Evolutionary conservation across 1,140 invertebrate species (phyloP).

Genomic region (Wiebesia pumilae): DNA sequence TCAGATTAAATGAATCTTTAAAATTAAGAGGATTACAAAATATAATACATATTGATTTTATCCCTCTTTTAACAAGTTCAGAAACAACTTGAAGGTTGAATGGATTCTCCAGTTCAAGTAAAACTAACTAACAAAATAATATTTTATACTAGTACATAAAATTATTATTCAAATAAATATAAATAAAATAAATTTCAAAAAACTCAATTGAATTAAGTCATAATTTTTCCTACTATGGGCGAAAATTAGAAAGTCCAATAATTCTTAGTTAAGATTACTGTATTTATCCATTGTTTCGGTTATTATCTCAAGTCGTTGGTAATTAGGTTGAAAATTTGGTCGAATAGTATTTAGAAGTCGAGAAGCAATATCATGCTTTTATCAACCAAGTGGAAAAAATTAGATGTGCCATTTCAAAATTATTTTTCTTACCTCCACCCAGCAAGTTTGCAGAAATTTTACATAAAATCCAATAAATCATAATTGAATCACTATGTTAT

Average conservation of each 20-base stretch:
- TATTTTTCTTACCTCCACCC: background rate
- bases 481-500: conserved; percentile 34
- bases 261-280: background rate
- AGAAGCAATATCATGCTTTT: conserved; percentile 14
- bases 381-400: conserved; percentile 35
- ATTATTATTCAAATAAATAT: background rate
- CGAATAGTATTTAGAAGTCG: background rate
- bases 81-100: background rate
- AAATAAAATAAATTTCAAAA: background rate
- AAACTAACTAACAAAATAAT: background rate
- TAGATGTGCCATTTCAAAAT: background rate
- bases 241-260: background rate
- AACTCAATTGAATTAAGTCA: background rate
- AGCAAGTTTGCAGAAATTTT: background rate
- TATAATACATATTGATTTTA: background rate
- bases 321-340: conserved; percentile 23
- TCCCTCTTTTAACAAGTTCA: background rate
- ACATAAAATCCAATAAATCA: conserved; percentile 23
- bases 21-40: conserved; percentile 32
- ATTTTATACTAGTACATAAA: background rate
- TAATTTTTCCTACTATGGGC: too few species aligned
- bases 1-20: too few species aligned
- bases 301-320: background rate
- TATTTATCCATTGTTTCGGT: conserved; percentile 29
- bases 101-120: background rate